Evolutionary conservation across 92 coral and sea anemone species (phyloP).

Genomic region (Ricordea florida): DNA sequence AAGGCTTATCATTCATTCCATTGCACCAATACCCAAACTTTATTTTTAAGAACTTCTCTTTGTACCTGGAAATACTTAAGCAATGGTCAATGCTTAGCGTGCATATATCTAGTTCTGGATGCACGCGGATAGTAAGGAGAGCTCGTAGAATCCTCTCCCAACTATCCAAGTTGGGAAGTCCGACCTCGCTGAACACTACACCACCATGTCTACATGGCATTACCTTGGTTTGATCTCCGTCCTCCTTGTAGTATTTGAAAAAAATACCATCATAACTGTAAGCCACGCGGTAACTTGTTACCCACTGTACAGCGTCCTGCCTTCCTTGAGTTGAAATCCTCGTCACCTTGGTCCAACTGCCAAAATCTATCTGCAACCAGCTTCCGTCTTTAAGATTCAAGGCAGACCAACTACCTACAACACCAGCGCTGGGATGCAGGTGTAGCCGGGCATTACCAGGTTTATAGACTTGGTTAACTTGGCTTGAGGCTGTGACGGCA

Average conservation of each 20-base stretch:
- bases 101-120: too few relatives aligned
- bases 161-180: too few relatives aligned
- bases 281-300: not conserved
- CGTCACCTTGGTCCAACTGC: constrained; percentile 1
- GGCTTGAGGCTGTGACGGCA: not conserved
- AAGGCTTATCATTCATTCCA: too few relatives aligned
- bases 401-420: not conserved
- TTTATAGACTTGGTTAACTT: not conserved
- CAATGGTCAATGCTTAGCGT: too few relatives aligned
- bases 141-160: too few relatives aligned
- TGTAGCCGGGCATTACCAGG: not conserved
- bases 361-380: constrained; percentile 14
- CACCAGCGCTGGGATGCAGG: not conserved
- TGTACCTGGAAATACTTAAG: too few relatives aligned
- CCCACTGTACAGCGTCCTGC: not conserved
- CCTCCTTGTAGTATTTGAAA: not conserved
- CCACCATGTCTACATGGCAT: too few relatives aligned
- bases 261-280: not conserved
- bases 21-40: too few relatives aligned
- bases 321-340: constrained; percentile 10
- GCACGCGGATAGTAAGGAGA: too few relatives aligned
- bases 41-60: too few relatives aligned
- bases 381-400: not conserved
- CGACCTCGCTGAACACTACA: too few relatives aligned
- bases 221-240: too few relatives aligned